Evolutionary conservation across 2,113 vertebrate genomes (phyloP), one percentile per base, ranked within the genome.

Genomic region (Herpailurus yagouaroundi): DNA sequence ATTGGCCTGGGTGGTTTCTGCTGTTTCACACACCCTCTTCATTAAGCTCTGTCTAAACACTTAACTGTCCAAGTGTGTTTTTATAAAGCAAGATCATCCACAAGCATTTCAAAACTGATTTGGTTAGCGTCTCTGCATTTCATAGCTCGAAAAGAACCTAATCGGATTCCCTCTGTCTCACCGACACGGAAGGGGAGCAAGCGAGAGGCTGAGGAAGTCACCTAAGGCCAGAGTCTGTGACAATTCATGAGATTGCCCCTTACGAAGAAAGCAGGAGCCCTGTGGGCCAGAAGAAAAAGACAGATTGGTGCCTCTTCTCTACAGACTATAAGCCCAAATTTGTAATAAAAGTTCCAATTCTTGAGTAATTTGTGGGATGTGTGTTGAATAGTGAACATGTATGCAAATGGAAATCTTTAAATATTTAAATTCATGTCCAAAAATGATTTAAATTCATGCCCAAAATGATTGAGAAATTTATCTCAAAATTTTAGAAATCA

Each of bases 71-170:
- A 79, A 93, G 66, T 96, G 57, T 95, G 71, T 97, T 93, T 88
- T 96, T 96, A 55, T 96, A 82, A 95, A 95, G 52, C 73, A 74
- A 91, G 85, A 91, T 69, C 81, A 71, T 74, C 81, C 68, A 80
- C 89, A 97, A 97, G 68, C 94, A 97, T 95, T 97, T 97, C 94
- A 76, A 91, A 95, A 83, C 63, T 79, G 71, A 96, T 92, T 95
- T 74, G 86, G 71, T 89, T 95, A 55, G 18, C n/a, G 18, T 83
- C 68, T 93, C 23, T 68, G 33, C 48, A 66, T 92, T 90, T 94
- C 74, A 79, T 31, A 31, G 83, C 57, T 89, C 95, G 69, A 66
- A 97, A 96, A 94, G 41, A 92, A 76, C 48, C 89, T 57, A 96
- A 96, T 87, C 27, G 21, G 57, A 48, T 50, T 71, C 69, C 29